phyloP scores from a whole-genome alignment of 2,888 invertebrate species.

The Hypomecis punctinalis region DNA sequence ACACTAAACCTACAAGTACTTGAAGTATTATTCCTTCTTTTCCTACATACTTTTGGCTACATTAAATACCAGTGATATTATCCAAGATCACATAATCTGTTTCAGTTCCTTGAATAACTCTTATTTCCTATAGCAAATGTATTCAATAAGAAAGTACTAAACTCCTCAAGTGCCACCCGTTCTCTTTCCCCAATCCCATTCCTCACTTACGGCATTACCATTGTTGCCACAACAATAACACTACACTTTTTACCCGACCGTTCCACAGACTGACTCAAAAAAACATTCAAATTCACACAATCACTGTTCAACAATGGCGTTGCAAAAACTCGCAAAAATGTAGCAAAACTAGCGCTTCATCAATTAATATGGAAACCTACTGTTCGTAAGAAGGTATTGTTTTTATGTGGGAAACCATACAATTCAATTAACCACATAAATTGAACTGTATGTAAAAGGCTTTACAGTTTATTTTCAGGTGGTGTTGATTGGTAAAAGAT shows the following conservation, averaged over 20 bases:
- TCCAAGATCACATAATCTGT: too few species aligned
- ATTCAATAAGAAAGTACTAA: neutral
- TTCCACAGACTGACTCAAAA: conserved; percentile 17
- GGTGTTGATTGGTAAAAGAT: conserved; percentile 7
- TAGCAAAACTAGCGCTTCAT: conserved; percentile 28
- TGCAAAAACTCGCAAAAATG: conserved; percentile 29
- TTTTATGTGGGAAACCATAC: conserved; percentile 28
- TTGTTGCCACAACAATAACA: conserved; percentile 19
- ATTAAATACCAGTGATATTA: too few species aligned
- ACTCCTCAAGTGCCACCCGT: neutral
- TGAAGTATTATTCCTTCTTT: too few species aligned
- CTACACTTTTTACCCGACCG: conserved; percentile 16
- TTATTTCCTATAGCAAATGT: too few species aligned
- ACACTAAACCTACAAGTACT: too few species aligned
- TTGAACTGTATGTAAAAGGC: neutral
- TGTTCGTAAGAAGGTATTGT: conserved; percentile 28
- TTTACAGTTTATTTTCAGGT: conserved; percentile 4
- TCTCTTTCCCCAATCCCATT: conserved; percentile 17
- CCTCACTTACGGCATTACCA: neutral
- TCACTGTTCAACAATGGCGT: conserved; percentile 18
- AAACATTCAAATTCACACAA: conserved; percentile 18
- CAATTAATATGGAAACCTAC: conserved; percentile 33
- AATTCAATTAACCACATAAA: neutral
- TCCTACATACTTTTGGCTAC: too few species aligned
- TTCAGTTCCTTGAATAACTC: too few species aligned